These are phyloP conservation scores for Chelonus insularis DNA, from an alignment of 1,140 invertebrate species.

Conservation along the genomic window DNA sequence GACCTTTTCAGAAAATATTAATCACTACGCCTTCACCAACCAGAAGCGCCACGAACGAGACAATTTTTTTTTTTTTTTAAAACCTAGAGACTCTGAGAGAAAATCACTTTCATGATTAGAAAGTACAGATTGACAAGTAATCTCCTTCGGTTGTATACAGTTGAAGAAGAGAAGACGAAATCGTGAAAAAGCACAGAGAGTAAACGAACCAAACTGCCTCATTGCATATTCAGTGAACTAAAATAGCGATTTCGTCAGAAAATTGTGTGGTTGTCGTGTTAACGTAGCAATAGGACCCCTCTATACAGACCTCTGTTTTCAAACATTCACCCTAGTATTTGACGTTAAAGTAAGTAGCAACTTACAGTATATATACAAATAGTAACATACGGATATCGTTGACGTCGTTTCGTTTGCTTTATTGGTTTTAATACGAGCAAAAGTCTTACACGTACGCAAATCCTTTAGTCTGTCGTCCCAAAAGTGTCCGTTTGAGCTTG, in stretches of 20 bases:
- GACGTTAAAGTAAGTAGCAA: conserved; percentile 33
- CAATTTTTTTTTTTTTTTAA: neutral
- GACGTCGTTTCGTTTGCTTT: conserved; percentile 36
- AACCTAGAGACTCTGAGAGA: neutral
- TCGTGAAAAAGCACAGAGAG: conserved; percentile 34
- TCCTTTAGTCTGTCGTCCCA: conserved; percentile 1
- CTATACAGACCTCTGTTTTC: conserved; percentile 30
- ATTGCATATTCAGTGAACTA: conserved; percentile 55
- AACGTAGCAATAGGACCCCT: no score
- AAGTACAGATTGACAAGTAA: conserved; percentile 1
- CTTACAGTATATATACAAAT: no score
- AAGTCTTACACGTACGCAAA: conserved; percentile 13
- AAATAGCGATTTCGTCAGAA: conserved; percentile 46
- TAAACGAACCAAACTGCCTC: conserved; percentile 42
- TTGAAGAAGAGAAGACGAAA: conserved; percentile 32
- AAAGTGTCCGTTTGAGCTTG: neutral
- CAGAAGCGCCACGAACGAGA: conserved; percentile 23
- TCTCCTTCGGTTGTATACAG: conserved; percentile 13
- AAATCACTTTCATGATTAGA: conserved; percentile 1
- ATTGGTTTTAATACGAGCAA: conserved; percentile 48
- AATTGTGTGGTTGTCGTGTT: neutral
- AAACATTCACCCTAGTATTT: conserved; percentile 18
- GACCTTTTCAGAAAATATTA: conserved; percentile 17
- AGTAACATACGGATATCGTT: conserved; percentile 36
- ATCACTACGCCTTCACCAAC: neutral